phyloP scores from a whole-genome alignment of 2,888 invertebrate genomes.

The Campoplex nolae region DNA sequence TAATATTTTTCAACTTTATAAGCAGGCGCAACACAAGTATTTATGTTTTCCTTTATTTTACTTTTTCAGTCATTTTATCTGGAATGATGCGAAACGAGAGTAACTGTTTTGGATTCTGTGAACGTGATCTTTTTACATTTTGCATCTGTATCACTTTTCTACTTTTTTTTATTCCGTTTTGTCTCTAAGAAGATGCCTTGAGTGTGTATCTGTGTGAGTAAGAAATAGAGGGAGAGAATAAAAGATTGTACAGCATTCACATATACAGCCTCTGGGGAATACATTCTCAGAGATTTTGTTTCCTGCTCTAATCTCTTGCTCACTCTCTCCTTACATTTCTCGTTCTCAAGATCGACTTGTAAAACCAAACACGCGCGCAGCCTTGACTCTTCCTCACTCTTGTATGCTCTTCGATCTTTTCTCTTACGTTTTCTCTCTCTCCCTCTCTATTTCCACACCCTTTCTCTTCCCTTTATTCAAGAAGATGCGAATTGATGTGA shows the following conservation, averaged over 20 bases:
- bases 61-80: conserved; percentile 27
- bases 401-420: conserved; percentile 48
- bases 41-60: conserved; percentile 20
- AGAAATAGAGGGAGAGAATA: conserved; percentile 17
- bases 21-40: neutral
- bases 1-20: neutral
- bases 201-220: neutral
- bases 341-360: conserved; percentile 61
- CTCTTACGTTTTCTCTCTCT: conserved; percentile 21
- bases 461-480: conserved; percentile 29
- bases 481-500: conserved; percentile 25
- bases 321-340: conserved; percentile 44
- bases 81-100: neutral
- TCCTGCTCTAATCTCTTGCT: conserved; percentile 51
- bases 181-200: neutral
- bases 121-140: conserved; percentile 19
- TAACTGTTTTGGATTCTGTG: neutral
- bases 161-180: neutral
- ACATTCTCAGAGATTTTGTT: conserved; percentile 55
- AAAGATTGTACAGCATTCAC: conserved; percentile 36
- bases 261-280: conserved; percentile 51
- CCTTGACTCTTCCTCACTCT: conserved; percentile 46
- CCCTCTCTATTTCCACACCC: conserved; percentile 4
- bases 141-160: conserved; percentile 1
- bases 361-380: conserved; percentile 66